These are phyloP conservation scores for Syrphus vitripennis DNA, from an alignment of 2,888 invertebrate species.

Conservation along the genomic window DNA sequence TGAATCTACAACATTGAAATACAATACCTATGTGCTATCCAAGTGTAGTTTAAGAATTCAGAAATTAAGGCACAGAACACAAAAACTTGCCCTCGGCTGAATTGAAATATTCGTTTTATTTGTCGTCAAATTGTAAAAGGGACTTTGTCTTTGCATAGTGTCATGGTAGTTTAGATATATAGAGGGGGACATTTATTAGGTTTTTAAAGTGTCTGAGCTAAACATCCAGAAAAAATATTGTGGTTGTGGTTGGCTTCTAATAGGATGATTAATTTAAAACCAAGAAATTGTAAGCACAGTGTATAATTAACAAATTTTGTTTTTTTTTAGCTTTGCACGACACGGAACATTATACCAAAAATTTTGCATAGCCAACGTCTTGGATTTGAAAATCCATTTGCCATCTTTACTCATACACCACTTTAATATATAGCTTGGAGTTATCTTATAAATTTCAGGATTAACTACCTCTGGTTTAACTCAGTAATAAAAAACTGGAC, in stretches of 20 bases:
- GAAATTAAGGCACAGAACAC: not conserved
- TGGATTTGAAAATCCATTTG: too few relatives aligned
- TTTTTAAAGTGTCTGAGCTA: slow-evolving; percentile 25
- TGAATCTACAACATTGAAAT: slow-evolving; percentile 65
- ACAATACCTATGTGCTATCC: slow-evolving; percentile 29
- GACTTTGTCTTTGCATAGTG: slow-evolving; percentile 40
- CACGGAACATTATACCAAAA: too few relatives aligned
- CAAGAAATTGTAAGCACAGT: not conserved
- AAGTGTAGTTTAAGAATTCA: not conserved
- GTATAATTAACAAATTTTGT: not conserved
- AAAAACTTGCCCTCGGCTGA: slow-evolving; percentile 23
- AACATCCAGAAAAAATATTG: slow-evolving; percentile 19
- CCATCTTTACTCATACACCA: too few relatives aligned
- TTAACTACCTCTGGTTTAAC: too few relatives aligned
- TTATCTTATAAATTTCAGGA: too few relatives aligned
- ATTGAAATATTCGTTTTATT: slow-evolving; percentile 29
- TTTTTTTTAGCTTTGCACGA: not conserved
- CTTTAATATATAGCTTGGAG: too few relatives aligned
- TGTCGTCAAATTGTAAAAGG: slow-evolving; percentile 14
- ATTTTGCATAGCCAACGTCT: too few relatives aligned
- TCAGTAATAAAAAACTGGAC: too few relatives aligned
- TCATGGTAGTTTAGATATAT: slow-evolving; percentile 19
- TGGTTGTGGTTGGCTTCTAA: not conserved
- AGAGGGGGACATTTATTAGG: slow-evolving; percentile 58
- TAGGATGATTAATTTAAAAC: slow-evolving; percentile 31